These are phyloP conservation scores for Selenia dentaria DNA, from an alignment of 2,888 invertebrate species.

Conservation along the genomic window DNA sequence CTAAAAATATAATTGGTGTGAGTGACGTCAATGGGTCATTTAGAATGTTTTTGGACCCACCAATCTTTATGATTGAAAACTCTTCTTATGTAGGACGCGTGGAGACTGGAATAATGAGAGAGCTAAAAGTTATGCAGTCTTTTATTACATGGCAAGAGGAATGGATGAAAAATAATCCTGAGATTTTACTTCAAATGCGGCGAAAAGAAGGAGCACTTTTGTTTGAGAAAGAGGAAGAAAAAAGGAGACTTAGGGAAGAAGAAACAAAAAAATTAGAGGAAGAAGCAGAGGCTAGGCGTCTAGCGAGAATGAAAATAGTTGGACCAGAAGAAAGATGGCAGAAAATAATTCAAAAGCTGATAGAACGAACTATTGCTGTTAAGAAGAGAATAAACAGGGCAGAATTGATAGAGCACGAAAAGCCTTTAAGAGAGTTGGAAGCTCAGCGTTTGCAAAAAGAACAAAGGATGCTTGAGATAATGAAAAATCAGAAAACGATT, in stretches of 20 bases:
- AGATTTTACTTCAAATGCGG: constrained; percentile 65
- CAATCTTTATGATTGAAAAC: constrained; percentile 75
- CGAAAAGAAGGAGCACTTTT: constrained; percentile 68
- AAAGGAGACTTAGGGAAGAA: constrained; percentile 60
- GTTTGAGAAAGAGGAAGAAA: constrained; percentile 73
- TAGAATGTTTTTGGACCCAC: constrained; percentile 86
- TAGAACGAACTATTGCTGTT: constrained; percentile 86
- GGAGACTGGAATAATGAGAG: constrained; percentile 76
- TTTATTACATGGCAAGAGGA: constrained; percentile 86
- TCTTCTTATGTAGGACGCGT: constrained; percentile 66
- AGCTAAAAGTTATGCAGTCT: constrained; percentile 77
- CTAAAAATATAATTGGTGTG: constrained; percentile 86
- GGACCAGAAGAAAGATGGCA: constrained; percentile 85
- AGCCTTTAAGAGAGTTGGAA: constrained; percentile 85
- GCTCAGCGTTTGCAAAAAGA: constrained; percentile 84
- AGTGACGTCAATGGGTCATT: constrained; percentile 89
- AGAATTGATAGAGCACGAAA: constrained; percentile 84
- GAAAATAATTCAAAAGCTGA: constrained; percentile 86
- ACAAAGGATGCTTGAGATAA: constrained; percentile 80
- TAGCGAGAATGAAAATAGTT: constrained; percentile 63
- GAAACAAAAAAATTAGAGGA: constrained; percentile 77
- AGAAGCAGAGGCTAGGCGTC: constrained; percentile 75
- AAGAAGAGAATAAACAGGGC: constrained; percentile 86
- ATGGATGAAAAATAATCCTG: constrained; percentile 78
- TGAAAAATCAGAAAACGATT: constrained; percentile 84